Evolutionary conservation across 2,888 invertebrate species (phyloP).

Genomic region (Thecophora atra): DNA sequence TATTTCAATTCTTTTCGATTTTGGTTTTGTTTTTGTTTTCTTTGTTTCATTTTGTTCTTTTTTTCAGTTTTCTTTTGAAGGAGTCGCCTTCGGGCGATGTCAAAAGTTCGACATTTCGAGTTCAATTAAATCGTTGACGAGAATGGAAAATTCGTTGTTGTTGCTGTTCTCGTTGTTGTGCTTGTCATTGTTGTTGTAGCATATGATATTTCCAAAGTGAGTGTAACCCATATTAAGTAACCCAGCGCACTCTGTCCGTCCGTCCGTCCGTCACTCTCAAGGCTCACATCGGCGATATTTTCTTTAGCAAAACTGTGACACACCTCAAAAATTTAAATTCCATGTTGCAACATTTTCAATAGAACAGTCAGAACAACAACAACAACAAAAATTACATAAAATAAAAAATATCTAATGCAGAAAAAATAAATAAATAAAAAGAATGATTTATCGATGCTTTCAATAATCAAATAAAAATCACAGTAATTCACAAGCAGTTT

Average conservation of each 20-base stretch:
- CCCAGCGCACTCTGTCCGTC: too few species aligned
- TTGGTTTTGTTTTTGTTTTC: background rate
- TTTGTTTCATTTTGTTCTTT: background rate
- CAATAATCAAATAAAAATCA: too few species aligned
- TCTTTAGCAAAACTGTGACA: background rate
- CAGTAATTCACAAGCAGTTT: too few species aligned
- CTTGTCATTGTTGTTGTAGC: background rate
- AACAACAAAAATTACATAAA: background rate
- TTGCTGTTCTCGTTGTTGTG: background rate
- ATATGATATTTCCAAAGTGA: background rate
- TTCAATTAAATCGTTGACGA: too few species aligned
- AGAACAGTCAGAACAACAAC: constrained; percentile 2
- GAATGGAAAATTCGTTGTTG: background rate
- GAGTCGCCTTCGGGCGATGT: too few species aligned
- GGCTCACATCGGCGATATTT: background rate
- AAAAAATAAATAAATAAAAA: too few species aligned
- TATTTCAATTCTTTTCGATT: background rate
- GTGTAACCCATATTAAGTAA: too few species aligned
- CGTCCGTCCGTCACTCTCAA: too few species aligned
- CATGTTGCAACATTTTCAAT: background rate
- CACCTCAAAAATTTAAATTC: background rate
- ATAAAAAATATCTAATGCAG: too few species aligned
- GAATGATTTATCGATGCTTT: too few species aligned
- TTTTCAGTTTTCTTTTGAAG: too few species aligned
- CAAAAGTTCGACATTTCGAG: too few species aligned